A percentile compares a stretch with the other conserved stretches of the same genome.
These are phyloP conservation scores for Lanius collurio DNA, from an alignment of 2,113 vertebrate species.

Conservation along the genomic window DNA sequence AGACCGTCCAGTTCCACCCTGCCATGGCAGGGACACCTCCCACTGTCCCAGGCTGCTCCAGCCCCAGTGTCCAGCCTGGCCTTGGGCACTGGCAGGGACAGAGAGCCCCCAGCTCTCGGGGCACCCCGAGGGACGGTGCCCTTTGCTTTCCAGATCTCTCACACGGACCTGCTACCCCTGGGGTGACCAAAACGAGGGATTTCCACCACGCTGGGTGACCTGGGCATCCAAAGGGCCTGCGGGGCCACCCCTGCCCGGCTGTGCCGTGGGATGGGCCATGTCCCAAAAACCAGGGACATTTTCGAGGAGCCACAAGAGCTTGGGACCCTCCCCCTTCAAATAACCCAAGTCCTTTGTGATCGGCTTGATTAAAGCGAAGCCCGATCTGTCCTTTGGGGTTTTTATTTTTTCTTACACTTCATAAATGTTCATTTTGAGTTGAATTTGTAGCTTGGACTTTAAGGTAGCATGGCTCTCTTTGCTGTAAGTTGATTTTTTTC, in stretches of 20 bases:
- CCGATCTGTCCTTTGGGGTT: conserved; percentile 63
- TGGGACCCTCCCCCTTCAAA: background rate
- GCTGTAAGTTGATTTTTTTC: conserved; percentile 80
- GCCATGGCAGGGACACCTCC: background rate
- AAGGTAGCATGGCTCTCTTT: conserved; percentile 98
- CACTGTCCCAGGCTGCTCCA: fast-evolving
- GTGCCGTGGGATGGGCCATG: fast-evolving
- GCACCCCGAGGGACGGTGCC: background rate
- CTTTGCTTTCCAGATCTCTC: background rate
- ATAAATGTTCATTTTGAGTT: conserved; percentile 79
- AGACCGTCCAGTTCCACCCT: background rate
- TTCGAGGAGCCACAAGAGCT: background rate
- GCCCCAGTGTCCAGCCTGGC: background rate
- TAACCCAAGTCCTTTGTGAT: background rate
- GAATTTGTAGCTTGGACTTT: conserved; percentile 94
- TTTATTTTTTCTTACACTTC: conserved; percentile 51
- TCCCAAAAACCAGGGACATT: fast-evolving
- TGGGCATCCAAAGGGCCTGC: background rate
- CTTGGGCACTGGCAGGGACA: background rate
- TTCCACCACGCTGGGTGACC: fast-evolving
- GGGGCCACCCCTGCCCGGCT: background rate
- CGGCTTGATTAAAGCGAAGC: conserved; percentile 72
- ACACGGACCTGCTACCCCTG: fast-evolving
- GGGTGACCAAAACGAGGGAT: background rate
- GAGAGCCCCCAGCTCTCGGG: background rate